Evolutionary conservation across 2,888 invertebrate genomes (phyloP), one percentile per base, ranked within the genome.

Genomic region (Synanthedon formicaeformis): DNA sequence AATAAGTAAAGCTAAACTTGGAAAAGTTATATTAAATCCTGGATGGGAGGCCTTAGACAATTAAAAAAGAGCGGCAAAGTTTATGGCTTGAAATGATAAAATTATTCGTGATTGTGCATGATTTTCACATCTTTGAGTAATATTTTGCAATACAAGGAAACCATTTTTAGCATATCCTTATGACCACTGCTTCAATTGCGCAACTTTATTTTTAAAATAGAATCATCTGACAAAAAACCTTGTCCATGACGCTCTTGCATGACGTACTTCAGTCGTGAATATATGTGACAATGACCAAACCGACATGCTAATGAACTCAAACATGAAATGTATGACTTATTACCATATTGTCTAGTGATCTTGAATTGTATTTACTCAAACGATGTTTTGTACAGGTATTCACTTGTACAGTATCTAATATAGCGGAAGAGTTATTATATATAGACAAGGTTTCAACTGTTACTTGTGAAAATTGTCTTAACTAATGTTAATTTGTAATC

Each of bases 241-340:
- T 45, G 45, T 45, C 45, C 45, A 49, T 49, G 49, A 49, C 49
- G 49, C 3, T 12, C 6, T 18, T 16, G 49, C 11, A 16, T 49
- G 23, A 49, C 18, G 16, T 49, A 16, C 18, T 49, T 49, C 23
- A 14, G 16, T 54, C 40, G 57, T 76, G 76, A 76, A 61, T 73
- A 67, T 70, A 54, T 56, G 52, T 58, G 60, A 60, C 63, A 67
- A 60, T 68, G 67, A 74, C 73, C 64, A 65, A 16, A 34, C 23
- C 55, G 56, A 65, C 60, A 66, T 67, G 73, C 65, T 73, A 73
- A 75, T 71, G 60, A 68, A 62, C 60, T 56, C 60, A 60, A 66
- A 66, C 49, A 14, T 16, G 23, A 49, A 49, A 49, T 18, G 16
- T 49, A 16, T 49, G 49, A 18, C 23, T 45, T 45, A 13, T 45